phyloP scores from a whole-genome alignment of 2,113 vertebrate genomes.

The Zootoca vivipara region DNA sequence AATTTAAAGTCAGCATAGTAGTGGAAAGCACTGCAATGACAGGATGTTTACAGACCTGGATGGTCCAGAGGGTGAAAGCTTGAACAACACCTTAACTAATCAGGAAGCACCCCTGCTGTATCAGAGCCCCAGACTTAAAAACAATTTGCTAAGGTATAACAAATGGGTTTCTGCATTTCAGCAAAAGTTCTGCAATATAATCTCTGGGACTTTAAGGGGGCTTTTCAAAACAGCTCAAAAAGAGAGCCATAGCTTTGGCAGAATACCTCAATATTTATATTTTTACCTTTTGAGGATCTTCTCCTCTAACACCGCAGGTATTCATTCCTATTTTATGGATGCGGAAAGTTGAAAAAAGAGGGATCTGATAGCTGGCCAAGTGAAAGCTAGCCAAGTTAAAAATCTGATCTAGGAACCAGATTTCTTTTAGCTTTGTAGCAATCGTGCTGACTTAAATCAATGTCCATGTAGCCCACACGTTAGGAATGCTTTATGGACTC shows the following conservation, averaged over 20 bases:
- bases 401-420: neutral
- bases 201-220: fast-evolving
- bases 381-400: neutral
- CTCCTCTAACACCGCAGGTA: neutral
- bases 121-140: neutral
- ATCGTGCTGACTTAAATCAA: neutral
- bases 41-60: neutral
- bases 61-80: neutral
- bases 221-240: neutral
- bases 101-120: neutral
- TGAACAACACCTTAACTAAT: neutral
- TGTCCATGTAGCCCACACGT: neutral
- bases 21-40: neutral
- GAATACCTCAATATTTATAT: neutral
- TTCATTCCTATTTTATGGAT: fast-evolving
- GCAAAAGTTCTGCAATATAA: neutral
- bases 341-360: neutral
- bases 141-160: constrained; percentile 6
- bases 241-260: fast-evolving
- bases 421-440: neutral
- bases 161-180: neutral
- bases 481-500: neutral
- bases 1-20: neutral
- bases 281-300: too few relatives aligned
- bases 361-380: neutral